A percentile compares a stretch with the other conserved stretches of the same genome.
These are phyloP conservation scores for Lycophotia porphyrea DNA, from an alignment of 2,888 invertebrate species.

Conservation along the genomic window DNA sequence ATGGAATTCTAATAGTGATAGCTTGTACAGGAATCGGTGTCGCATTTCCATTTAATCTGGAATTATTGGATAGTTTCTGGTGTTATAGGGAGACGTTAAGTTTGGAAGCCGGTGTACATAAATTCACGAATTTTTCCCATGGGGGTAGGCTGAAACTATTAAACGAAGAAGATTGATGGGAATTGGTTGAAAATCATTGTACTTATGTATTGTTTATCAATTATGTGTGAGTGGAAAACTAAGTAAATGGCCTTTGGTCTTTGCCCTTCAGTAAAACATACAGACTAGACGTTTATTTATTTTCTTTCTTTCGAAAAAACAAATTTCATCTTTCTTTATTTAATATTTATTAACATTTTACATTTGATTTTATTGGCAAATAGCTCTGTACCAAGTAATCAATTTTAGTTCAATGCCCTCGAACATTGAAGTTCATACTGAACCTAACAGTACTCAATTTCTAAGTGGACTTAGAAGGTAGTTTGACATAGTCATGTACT, in stretches of 20 bases:
- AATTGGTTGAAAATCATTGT: not conserved
- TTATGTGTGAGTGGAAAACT: not conserved
- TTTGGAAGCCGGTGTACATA: not conserved
- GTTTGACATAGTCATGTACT: conserved; percentile 21
- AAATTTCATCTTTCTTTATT: too few relatives aligned
- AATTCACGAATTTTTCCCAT: not conserved
- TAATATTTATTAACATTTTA: not conserved
- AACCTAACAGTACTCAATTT: not conserved
- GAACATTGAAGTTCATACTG: not conserved
- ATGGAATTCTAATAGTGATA: conserved; percentile 73
- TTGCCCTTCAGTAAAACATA: not conserved
- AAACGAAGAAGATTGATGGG: not conserved
- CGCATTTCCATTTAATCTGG: conserved; percentile 55
- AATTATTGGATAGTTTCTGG: conserved; percentile 39
- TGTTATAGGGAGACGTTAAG: conserved; percentile 2
- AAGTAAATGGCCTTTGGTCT: not conserved
- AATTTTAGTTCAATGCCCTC: conserved; percentile 3
- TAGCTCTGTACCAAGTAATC: not conserved
- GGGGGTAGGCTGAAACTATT: not conserved
- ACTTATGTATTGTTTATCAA: not conserved
- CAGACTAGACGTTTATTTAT: not conserved
- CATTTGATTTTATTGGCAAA: not conserved
- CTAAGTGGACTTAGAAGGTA: conserved; percentile 20
- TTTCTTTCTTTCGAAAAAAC: not conserved
- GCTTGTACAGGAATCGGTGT: conserved; percentile 53